Evolutionary conservation across 2,113 vertebrate species (phyloP).

Genomic region (Pangasianodon hypophthalmus): DNA sequence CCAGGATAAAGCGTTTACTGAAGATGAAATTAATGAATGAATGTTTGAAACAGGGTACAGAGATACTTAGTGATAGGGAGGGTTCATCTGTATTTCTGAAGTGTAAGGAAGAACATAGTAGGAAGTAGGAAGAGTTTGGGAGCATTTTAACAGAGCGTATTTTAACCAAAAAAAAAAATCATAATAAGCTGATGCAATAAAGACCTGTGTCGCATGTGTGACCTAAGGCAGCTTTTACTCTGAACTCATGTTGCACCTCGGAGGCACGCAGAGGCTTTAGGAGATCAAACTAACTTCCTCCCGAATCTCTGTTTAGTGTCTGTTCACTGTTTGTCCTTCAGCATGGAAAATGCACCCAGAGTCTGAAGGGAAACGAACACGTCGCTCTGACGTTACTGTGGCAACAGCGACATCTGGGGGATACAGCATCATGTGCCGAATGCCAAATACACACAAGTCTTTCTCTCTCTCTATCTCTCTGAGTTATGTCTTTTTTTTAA

Average conservation of each 20-base stretch:
- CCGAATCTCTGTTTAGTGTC: background rate
- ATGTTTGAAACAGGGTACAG: background rate
- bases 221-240: conserved; percentile 4
- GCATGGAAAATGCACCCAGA: background rate
- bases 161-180: background rate
- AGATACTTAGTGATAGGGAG: background rate
- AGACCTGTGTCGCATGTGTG: background rate
- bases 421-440: background rate
- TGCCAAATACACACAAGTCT: background rate
- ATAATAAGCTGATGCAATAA: background rate
- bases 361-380: background rate
- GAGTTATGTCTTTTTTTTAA: too few species aligned
- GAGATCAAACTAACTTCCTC: background rate
- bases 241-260: background rate
- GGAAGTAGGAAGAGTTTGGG: background rate
- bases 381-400: conserved; percentile 36
- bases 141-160: background rate
- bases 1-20: background rate
- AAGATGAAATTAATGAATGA: background rate
- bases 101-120: background rate
- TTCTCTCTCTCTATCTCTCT: background rate
- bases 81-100: background rate
- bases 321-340: conserved; percentile 31
- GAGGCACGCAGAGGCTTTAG: background rate
- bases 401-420: conserved; percentile 62